Evolutionary conservation across 2,797 vertebrate species (phyloP), one percentile per base, ranked within the genome.

Genomic region (Clamator glandarius): DNA sequence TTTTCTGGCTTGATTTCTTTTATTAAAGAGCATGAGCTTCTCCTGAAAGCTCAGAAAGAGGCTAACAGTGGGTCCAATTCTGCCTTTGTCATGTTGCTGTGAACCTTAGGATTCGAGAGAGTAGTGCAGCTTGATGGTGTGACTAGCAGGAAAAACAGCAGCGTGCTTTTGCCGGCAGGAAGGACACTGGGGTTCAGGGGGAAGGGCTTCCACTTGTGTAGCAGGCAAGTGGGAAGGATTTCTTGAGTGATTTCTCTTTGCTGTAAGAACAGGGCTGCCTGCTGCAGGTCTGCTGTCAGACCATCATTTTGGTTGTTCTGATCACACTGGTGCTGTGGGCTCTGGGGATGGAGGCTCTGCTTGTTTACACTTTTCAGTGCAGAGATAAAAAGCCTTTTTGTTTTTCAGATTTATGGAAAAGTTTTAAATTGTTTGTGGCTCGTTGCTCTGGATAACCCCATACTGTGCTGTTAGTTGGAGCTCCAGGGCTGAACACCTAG

Each of bases 361-460:
- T 64, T 26, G 3, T 81, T 91, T 66, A 64, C n/a, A 79, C 80
- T 78, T 90, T 96, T 94, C 69, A 93, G 36, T 12, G 41, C 29
- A 21, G 61, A 78, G 81, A 95, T 78, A 88, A 87, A 96, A 95
- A 84, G 51, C 42, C 31, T 87, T 90, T 93, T 96, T 92, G 85
- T 92, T 94, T 94, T 93, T 93, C 77, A 89, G 91, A 93, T 95
- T 96, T 75, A 80, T 93, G 84, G 75, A 94, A 87, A 94, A 89
- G 59, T 96, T 96, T 95, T 82, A 94, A 77, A 36, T 75, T 75
- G 67, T 89, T 88, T 92, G 85, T 91, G 17, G 2, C 55, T 6
- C 39, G 86, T 78, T 89, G 64, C 79, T 62, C 81, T 79, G 63
- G 39, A 51, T 92, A 80, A 51, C 70, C 85, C 90, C 92, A 84